Evolutionary conservation across 2,797 vertebrate genomes (phyloP), one percentile per base, ranked within the genome.

Genomic region (Rachycentron canadum): DNA sequence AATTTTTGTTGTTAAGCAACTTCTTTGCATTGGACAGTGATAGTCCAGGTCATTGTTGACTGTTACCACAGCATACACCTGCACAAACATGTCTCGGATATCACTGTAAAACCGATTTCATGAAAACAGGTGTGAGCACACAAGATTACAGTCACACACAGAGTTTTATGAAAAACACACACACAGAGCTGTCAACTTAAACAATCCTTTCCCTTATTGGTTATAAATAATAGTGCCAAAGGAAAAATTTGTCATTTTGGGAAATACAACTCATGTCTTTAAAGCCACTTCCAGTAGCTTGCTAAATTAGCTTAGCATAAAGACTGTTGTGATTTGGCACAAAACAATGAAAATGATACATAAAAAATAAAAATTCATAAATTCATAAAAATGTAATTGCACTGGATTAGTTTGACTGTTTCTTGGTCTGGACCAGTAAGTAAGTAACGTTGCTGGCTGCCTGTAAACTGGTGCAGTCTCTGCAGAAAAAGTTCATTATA

Each of bases 51-150:
- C 57, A 23, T 13, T 30, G 61, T 12, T 59, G 32, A 13, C 25
- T 0, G 0, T 60, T 11, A 56, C 5, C 14, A 49, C 61, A 30
- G 41, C 28, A 14, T 70, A 32, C 50, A 64, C 55, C 66, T 75
- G 63, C 14, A 47, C 56, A 81, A 73, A 73, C 50, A 43, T 0
- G 26, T 58, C 21, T 49, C 38, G n/a, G 70, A 59, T 80, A 72
- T 45, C 28, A 50, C 3, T 6, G 25, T 40, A 45, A 79, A 78
- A 32, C 23, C 0, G 17, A 34, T 73, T 65, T 66, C 14, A 47
- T 23, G 6, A 32, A 40, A 71, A 69, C 58, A 56, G 32, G 10
- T 7, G 38, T 80, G 67, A 49, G 58, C 26, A 81, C 38, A 58
- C 34, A 28, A 57, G 69, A 72, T 81, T 19, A 59, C 16, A 55